phyloP scores from a whole-genome alignment of 2,888 invertebrate species.

The Bruchidius siliquastri region DNA sequence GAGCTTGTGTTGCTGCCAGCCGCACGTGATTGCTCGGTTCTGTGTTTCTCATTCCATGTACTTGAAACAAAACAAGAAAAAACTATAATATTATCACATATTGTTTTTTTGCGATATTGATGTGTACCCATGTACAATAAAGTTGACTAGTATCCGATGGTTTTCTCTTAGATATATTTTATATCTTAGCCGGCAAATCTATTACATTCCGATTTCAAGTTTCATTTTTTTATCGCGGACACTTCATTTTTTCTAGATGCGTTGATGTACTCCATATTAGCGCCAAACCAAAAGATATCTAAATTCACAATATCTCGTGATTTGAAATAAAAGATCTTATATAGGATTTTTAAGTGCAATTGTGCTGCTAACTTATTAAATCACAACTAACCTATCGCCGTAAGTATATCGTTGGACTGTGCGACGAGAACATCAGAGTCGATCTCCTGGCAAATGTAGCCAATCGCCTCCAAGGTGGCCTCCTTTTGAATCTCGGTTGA shows the following conservation, averaged over 20 bases:
- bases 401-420: conserved; percentile 94
- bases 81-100: neutral
- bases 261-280: too few species aligned
- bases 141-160: too few species aligned
- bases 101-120: too few species aligned
- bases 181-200: too few species aligned
- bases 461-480: conserved; percentile 95
- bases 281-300: too few species aligned
- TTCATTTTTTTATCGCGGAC: too few species aligned
- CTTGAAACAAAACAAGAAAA: neutral
- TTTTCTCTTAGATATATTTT: too few species aligned
- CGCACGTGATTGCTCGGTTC: conserved; percentile 92
- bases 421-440: conserved; percentile 86
- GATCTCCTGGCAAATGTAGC: conserved; percentile 98
- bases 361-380: conserved; percentile 57
- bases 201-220: too few species aligned
- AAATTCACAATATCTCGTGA: too few species aligned
- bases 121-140: too few species aligned
- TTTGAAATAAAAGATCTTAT: too few species aligned
- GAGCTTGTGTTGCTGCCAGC: conserved; percentile 92
- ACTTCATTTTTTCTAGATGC: too few species aligned
- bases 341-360: conserved; percentile 21
- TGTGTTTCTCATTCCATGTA: conserved; percentile 85
- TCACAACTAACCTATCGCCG: conserved; percentile 65
- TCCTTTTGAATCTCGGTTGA: conserved; percentile 94